phyloP scores from a whole-genome alignment of 2,113 vertebrate genomes.

The Nanorana parkeri region DNA sequence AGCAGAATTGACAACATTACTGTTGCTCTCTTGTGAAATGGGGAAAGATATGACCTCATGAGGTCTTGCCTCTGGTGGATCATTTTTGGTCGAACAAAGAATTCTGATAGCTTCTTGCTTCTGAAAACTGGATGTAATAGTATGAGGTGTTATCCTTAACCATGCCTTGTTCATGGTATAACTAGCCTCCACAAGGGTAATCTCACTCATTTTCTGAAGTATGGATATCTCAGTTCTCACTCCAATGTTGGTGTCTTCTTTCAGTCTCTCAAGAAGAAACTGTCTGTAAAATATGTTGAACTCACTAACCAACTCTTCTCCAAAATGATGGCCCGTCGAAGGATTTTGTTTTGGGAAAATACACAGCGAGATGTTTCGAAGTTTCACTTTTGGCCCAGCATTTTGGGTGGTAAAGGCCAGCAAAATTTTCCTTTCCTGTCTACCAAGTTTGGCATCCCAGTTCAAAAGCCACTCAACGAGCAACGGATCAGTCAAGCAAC shows the following conservation, averaged over 20 bases:
- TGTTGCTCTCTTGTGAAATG: conserved; percentile 3
- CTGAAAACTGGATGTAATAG: conserved; percentile 34
- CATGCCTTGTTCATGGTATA: conserved; percentile 54
- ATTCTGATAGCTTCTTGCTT: conserved; percentile 4
- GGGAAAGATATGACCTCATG: background rate
- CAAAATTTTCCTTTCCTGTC: conserved; percentile 43
- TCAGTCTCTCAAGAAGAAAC: conserved; percentile 38
- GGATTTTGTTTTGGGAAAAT: conserved; percentile 37
- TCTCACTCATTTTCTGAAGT: conserved; percentile 12
- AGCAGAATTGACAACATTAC: background rate
- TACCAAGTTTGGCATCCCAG: conserved; percentile 48
- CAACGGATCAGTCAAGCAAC: conserved; percentile 28
- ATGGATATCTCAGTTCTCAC: background rate
- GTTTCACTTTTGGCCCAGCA: conserved; percentile 44
- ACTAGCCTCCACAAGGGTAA: conserved; percentile 50
- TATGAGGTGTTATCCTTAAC: conserved; percentile 24
- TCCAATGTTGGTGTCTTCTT: conserved; percentile 22
- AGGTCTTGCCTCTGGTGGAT: background rate
- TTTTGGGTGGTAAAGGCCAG: conserved; percentile 34
- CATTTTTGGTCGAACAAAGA: conserved; percentile 23
- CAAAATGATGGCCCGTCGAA: conserved; percentile 29
- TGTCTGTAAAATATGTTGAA: conserved; percentile 36
- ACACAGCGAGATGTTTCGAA: conserved; percentile 49
- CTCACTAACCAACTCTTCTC: conserved; percentile 40
- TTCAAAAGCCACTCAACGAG: conserved; percentile 50